These are phyloP conservation scores for Labeo catla DNA, from an alignment of 2,113 vertebrate species.

Conservation along the genomic window DNA sequence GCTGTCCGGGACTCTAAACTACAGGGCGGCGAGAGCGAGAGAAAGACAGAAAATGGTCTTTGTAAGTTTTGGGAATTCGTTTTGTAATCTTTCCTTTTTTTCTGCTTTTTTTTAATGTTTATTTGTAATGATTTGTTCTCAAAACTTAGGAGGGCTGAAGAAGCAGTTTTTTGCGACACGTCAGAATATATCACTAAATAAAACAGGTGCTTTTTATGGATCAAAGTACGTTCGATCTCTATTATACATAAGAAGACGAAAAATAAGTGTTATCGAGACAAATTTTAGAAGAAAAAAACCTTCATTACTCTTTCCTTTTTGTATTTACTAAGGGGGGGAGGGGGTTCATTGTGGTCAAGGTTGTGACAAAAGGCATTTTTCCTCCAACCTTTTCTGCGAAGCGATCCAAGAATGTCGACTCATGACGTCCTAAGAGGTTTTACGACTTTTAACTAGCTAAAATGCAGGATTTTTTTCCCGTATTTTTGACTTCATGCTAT, in stretches of 20 bases:
- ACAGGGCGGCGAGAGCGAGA: constrained; percentile 61
- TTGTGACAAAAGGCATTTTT: constrained; percentile 80
- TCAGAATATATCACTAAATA: constrained; percentile 78
- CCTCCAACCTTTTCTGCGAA: constrained; percentile 64
- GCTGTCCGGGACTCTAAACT: constrained; percentile 85
- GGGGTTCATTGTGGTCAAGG: constrained; percentile 73
- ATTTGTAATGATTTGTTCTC: constrained; percentile 77
- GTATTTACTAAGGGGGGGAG: constrained; percentile 77
- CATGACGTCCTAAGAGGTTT: background rate
- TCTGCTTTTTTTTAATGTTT: constrained; percentile 67
- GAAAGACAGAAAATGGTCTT: constrained; percentile 74
- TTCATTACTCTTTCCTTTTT: constrained; percentile 81
- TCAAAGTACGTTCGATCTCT: constrained; percentile 84
- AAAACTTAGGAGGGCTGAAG: constrained; percentile 82
- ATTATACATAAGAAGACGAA: constrained; percentile 80
- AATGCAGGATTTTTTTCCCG: background rate
- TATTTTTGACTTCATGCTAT: constrained; percentile 18
- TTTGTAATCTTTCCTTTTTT: constrained; percentile 66
- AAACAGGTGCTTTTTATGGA: constrained; percentile 86
- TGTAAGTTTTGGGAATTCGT: constrained; percentile 78
- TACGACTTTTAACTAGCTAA: background rate
- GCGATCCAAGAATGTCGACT: background rate
- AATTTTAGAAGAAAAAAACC: constrained; percentile 71
- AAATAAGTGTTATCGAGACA: constrained; percentile 79
- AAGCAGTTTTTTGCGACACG: constrained; percentile 75